Percentiles rank a stretch among this genome's conserved stretches.
Evolutionary conservation across 2,113 vertebrate genomes (phyloP).

Genomic region (Dendrocopos noguchii): DNA sequence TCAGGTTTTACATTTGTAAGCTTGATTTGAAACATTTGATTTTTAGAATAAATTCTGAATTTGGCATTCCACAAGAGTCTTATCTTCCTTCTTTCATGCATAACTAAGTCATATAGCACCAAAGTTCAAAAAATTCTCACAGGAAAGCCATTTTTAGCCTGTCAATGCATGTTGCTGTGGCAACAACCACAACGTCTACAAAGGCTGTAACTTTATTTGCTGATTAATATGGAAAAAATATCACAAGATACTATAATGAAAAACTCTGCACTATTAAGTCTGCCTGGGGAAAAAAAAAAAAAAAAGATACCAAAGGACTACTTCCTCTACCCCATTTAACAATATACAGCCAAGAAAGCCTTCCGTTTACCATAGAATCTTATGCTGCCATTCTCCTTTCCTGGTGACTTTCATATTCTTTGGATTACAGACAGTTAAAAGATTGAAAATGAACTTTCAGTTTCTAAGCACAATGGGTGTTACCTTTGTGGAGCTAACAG

Average conservation of each 20-base stretch:
- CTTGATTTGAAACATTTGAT: background rate
- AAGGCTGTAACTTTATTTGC: background rate
- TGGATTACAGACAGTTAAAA: background rate
- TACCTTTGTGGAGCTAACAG: background rate
- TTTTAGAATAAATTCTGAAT: background rate
- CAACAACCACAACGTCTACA: background rate
- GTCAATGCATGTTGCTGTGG: constrained; percentile 32
- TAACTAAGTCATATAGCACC: background rate
- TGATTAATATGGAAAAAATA: background rate
- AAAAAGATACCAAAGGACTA: background rate
- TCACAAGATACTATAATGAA: background rate
- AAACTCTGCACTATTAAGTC: background rate
- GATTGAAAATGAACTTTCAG: background rate
- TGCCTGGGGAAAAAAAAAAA: background rate
- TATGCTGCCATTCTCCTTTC: background rate
- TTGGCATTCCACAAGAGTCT: background rate
- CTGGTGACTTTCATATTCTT: background rate
- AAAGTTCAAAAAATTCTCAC: background rate
- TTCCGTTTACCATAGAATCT: background rate
- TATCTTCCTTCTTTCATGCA: background rate
- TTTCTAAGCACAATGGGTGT: background rate
- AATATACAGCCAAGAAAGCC: background rate
- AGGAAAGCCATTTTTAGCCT: background rate
- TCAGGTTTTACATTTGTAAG: background rate
- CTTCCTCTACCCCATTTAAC: background rate